Evolutionary conservation across 2,888 invertebrate species (phyloP).

Genomic region (Thecocarcelia acutangulata): DNA sequence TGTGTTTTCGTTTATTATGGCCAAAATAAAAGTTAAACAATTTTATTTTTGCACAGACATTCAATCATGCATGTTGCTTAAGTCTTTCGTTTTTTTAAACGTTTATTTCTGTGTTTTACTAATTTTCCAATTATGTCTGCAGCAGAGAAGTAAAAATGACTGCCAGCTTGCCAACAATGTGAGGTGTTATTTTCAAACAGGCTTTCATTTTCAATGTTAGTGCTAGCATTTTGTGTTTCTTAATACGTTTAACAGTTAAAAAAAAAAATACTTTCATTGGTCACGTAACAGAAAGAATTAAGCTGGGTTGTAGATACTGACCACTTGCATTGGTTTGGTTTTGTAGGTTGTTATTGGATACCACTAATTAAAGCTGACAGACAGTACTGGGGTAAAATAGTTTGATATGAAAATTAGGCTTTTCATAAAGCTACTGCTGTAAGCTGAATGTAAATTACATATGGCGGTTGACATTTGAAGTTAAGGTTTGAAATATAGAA

Average conservation of each 20-base stretch:
- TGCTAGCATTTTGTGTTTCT: slow-evolving; percentile 21
- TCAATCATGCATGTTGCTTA: slow-evolving; percentile 63
- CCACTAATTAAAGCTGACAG: no score
- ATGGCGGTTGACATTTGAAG: no score
- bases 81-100: slow-evolving; percentile 62
- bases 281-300: slow-evolving; percentile 35
- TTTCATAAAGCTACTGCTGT: no score
- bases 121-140: slow-evolving; percentile 18
- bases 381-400: no score
- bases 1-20: slow-evolving; percentile 18
- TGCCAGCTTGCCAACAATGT: slow-evolving; percentile 34
- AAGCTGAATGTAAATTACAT: no score
- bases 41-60: slow-evolving; percentile 26
- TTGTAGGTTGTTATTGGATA: no score
- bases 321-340: no score
- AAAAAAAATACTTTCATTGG: slow-evolving; percentile 41
- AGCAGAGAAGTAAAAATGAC: slow-evolving; percentile 19
- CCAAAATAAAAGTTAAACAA: not conserved
- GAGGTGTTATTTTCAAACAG: slow-evolving; percentile 50
- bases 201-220: slow-evolving; percentile 67
- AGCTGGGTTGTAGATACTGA: no score
- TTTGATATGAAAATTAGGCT: no score
- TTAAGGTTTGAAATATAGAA: no score
- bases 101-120: not conserved
- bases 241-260: no score